Evolutionary conservation across 2,888 invertebrate genomes (phyloP).

Genomic region (Frankliniella fusca): DNA sequence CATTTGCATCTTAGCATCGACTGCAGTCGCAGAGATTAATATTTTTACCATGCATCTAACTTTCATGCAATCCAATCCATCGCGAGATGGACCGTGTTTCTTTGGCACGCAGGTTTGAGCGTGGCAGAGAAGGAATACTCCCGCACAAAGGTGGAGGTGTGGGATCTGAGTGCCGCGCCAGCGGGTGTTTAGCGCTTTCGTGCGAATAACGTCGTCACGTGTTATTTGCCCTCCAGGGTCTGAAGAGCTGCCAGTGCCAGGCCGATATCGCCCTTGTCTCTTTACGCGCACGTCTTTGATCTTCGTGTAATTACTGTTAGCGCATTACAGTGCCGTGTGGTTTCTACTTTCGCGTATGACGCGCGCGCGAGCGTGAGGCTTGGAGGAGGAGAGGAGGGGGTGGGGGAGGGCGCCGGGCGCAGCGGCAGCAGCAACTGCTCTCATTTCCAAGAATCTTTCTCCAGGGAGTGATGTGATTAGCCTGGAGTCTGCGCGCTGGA

Average conservation of each 20-base stretch:
- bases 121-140: background rate
- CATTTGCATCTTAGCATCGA: no score
- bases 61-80: no score
- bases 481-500: background rate
- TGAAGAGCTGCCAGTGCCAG: background rate
- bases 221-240: no score
- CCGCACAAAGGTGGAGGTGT: background rate
- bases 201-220: background rate
- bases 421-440: background rate
- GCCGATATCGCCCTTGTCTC: background rate
- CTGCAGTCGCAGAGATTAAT: no score
- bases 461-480: constrained; percentile 24
- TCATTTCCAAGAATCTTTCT: constrained; percentile 26
- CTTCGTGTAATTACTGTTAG: background rate
- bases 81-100: no score
- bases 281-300: background rate
- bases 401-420: background rate
- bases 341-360: background rate
- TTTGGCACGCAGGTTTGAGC: no score
- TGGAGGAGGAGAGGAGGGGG: background rate
- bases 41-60: no score
- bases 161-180: background rate
- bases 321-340: background rate
- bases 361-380: background rate
- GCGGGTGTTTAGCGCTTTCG: background rate